phyloP scores from a whole-genome alignment of 2,113 vertebrate species.

The Corythornis cristatus region DNA sequence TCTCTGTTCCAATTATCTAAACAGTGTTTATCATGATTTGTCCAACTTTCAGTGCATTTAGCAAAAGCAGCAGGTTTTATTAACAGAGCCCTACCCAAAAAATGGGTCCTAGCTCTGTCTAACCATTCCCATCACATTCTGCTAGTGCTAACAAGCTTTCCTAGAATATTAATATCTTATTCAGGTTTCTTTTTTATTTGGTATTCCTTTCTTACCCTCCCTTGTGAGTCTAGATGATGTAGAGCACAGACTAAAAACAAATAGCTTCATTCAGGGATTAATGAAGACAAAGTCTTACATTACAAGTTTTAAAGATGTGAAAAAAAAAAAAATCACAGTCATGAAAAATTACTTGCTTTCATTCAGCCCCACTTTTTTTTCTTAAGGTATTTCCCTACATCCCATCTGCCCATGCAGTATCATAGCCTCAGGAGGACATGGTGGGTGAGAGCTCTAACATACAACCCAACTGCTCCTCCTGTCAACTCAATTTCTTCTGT shows the following conservation, averaged over 20 bases:
- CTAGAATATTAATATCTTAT: neutral
- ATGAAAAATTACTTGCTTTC: neutral
- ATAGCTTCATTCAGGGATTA: neutral
- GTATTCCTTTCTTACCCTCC: neutral
- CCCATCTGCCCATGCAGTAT: fast-evolving
- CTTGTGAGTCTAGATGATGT: neutral
- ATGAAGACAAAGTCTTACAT: neutral
- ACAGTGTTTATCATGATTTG: neutral
- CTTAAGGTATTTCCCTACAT: fast-evolving
- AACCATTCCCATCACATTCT: neutral
- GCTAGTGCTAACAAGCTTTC: neutral
- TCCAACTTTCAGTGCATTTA: neutral
- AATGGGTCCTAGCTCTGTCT: neutral
- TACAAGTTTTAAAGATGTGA: neutral
- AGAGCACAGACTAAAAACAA: neutral
- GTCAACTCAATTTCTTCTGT: neutral
- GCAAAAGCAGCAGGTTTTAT: neutral
- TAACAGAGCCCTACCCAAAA: neutral
- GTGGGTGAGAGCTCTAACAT: fast-evolving
- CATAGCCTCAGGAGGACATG: neutral
- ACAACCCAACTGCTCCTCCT: neutral
- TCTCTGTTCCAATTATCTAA: neutral
- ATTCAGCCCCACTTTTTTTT: neutral
- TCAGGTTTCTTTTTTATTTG: neutral
- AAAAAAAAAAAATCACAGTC: neutral